Percentiles rank a stretch among this genome's conserved stretches.
phyloP scores from a whole-genome alignment of 2,113 vertebrate species.

The Entomyzon cyanotis region DNA sequence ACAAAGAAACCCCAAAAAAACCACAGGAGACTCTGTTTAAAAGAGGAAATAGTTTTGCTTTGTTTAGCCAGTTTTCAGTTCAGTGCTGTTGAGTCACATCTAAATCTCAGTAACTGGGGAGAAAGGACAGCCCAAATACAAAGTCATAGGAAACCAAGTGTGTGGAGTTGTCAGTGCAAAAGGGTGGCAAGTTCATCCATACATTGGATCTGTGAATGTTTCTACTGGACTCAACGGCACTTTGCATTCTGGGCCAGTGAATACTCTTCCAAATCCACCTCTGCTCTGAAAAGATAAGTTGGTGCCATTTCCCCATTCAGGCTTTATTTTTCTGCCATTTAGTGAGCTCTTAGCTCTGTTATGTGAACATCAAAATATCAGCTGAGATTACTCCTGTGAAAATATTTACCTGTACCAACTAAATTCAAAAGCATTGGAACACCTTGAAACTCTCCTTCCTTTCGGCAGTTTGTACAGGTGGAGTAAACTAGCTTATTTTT shows the following conservation, averaged over 20 bases:
- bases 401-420: neutral
- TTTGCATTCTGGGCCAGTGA: neutral
- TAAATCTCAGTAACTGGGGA: neutral
- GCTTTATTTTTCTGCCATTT: neutral
- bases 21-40: neutral
- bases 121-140: neutral
- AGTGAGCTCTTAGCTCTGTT: neutral
- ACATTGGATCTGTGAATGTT: accelerated
- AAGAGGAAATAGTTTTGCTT: neutral
- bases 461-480: neutral
- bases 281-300: neutral
- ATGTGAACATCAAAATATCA: neutral
- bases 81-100: neutral
- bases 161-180: neutral
- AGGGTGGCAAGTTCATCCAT: neutral
- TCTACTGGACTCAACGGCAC: neutral
- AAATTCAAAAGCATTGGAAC: neutral
- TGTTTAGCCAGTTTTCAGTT: neutral
- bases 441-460: neutral
- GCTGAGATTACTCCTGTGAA: neutral
- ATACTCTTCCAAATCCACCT: neutral
- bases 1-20: neutral
- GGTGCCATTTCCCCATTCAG: neutral
- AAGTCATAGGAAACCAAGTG: neutral
- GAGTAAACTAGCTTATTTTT: constrained; percentile 28